A percentile compares a stretch with the other conserved stretches of the same genome.
Conservation (phyloP, 2,797 vertebrate species). For the Lepus oiostolus region DNA sequence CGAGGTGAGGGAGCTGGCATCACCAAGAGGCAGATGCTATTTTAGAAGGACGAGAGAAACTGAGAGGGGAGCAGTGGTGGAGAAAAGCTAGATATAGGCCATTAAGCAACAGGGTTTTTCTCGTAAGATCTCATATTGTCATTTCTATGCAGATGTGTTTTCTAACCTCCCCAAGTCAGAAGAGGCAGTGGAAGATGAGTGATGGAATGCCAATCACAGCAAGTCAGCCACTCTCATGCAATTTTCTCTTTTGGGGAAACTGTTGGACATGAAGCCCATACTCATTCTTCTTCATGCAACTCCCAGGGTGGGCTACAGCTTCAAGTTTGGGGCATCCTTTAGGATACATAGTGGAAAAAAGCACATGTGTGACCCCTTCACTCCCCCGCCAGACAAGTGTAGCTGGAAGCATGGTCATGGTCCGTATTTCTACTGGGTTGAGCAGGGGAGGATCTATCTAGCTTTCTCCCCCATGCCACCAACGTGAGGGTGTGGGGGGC, state of each 20-base stretch:
- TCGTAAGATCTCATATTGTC: slow-evolving; percentile 60
- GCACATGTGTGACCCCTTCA: neutral
- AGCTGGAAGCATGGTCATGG: slow-evolving; percentile 26
- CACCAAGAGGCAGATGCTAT: slow-evolving; percentile 84
- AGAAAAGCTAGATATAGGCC: slow-evolving; percentile 62
- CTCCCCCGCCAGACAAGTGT: neutral
- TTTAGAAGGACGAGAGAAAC: slow-evolving; percentile 72
- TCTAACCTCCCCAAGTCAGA: slow-evolving; percentile 28
- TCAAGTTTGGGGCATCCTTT: neutral
- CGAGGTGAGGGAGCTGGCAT: slow-evolving; percentile 81
- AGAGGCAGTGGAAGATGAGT: slow-evolving; percentile 48
- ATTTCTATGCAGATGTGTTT: slow-evolving; percentile 74
- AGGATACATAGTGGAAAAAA: slow-evolving; percentile 48
- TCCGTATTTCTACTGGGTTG: neutral
- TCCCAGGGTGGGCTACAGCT: neutral
- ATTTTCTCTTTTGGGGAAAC: neutral
- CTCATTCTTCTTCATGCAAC: neutral
- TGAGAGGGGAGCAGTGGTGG: slow-evolving; percentile 36
- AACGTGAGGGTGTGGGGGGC: neutral
- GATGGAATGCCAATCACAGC: neutral
- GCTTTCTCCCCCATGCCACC: neutral
- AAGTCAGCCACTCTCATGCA: neutral
- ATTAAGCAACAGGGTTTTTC: slow-evolving; percentile 68
- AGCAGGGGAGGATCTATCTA: neutral
- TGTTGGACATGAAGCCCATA: neutral